phyloP scores from a whole-genome alignment of 2,113 vertebrate genomes.

The Psittacula cyanocephala region DNA sequence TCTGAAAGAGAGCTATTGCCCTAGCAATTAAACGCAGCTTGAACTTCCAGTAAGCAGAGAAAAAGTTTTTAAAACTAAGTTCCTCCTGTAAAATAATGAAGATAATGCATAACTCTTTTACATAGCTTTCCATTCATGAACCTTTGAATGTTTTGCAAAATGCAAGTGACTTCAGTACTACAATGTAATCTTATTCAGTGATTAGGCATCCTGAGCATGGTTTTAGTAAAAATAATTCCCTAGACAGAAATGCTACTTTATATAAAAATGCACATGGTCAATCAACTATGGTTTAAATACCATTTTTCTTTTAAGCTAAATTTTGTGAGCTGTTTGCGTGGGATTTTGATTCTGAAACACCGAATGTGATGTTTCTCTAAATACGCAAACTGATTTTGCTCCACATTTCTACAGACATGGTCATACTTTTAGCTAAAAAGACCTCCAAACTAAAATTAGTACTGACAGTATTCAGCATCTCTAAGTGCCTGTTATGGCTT shows the following conservation, averaged over 20 bases:
- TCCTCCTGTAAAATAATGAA: neutral
- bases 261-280: neutral
- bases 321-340: neutral
- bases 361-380: neutral
- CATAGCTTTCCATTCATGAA: neutral
- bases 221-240: neutral
- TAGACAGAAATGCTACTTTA: neutral
- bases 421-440: neutral
- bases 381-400: neutral
- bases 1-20: neutral
- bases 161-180: neutral
- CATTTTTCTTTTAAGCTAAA: neutral
- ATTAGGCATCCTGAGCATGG: neutral
- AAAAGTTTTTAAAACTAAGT: neutral
- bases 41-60: neutral
- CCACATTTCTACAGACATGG: neutral
- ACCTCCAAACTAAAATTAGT: neutral
- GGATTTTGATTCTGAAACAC: neutral
- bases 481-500: neutral
- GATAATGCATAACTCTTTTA: neutral
- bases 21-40: slow-evolving; percentile 32
- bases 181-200: neutral
- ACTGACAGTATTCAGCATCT: neutral
- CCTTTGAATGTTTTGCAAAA: neutral
- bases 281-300: neutral